Percentiles rank a stretch among this genome's conserved stretches.
phyloP scores from a whole-genome alignment of 2,888 invertebrate genomes.

The Salpingus planirostris region DNA sequence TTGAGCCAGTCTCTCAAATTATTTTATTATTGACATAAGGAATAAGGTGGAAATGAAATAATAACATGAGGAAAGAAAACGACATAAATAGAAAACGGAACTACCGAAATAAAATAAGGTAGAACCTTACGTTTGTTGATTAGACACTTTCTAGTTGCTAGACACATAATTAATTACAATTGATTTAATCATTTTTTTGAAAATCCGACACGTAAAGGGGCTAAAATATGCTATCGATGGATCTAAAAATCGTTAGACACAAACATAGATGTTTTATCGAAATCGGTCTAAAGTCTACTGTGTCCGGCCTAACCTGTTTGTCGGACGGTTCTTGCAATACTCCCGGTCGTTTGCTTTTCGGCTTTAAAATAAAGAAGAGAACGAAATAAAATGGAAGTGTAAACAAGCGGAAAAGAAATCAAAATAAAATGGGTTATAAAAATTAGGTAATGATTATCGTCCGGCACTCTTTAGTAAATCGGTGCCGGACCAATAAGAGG shows the following conservation, averaged over 20 bases:
- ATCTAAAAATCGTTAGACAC: conserved; percentile 37
- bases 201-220: conserved; percentile 20
- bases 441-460: conserved; percentile 18
- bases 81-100: conserved; percentile 3
- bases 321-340: conserved; percentile 54
- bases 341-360: conserved; percentile 66
- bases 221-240: conserved; percentile 14
- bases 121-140: conserved; percentile 10
- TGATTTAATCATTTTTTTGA: conserved; percentile 10
- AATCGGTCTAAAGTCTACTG: conserved; percentile 21
- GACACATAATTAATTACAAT: conserved; percentile 25
- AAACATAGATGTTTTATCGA: conserved; percentile 32
- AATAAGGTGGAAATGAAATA: conserved; percentile 8
- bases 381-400: conserved; percentile 34
- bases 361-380: conserved; percentile 58
- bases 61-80: conserved; percentile 10
- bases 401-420: conserved; percentile 24
- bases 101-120: conserved; percentile 3
- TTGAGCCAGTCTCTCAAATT: conserved; percentile 8
- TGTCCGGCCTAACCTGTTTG: conserved; percentile 58
- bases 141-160: conserved; percentile 27
- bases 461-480: too few relatives aligned
- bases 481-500: conserved; percentile 37
- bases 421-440: conserved; percentile 24
- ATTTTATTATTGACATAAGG: not conserved